Evolutionary conservation across 2,888 invertebrate genomes (phyloP).

Genomic region (Pediacus dermestoides): DNA sequence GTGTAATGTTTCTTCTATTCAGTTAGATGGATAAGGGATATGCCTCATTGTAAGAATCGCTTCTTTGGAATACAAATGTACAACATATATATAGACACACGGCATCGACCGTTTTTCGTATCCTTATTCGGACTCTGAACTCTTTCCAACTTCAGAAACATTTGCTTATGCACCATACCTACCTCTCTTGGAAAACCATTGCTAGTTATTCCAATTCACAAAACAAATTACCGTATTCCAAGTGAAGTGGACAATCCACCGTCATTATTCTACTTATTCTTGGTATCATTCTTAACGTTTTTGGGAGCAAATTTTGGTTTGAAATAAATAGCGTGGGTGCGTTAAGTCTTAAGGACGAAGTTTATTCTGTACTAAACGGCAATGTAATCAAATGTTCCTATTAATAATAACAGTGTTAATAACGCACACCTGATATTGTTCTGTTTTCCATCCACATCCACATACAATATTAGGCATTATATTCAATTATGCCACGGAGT

Average conservation of each 20-base stretch:
- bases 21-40: conserved; percentile 41
- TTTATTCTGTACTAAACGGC: too few species aligned
- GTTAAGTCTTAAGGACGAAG: too few species aligned
- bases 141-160: conserved; percentile 10
- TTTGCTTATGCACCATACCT: conserved; percentile 15
- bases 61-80: conserved; percentile 42
- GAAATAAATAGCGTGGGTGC: too few species aligned
- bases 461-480: not conserved
- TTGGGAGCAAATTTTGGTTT: too few species aligned
- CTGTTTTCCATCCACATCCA: not conserved
- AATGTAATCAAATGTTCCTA: too few species aligned
- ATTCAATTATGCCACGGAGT: not conserved
- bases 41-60: conserved; percentile 37
- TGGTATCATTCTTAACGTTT: too few species aligned
- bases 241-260: too few species aligned
- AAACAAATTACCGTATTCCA: conserved; percentile 11
- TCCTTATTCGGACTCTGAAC: conserved; percentile 13
- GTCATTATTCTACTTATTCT: too few species aligned
- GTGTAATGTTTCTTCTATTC: conserved; percentile 44
- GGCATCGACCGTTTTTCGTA: conserved; percentile 18
- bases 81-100: conserved; percentile 24
- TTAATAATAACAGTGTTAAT: too few species aligned
- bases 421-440: too few species aligned
- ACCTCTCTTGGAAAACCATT: conserved; percentile 7
- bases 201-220: conserved; percentile 10